Percentiles rank a stretch among this genome's conserved stretches.
These are phyloP conservation scores for Urophycis tenuis DNA, from an alignment of 2,797 vertebrate species.

Conservation along the genomic window DNA sequence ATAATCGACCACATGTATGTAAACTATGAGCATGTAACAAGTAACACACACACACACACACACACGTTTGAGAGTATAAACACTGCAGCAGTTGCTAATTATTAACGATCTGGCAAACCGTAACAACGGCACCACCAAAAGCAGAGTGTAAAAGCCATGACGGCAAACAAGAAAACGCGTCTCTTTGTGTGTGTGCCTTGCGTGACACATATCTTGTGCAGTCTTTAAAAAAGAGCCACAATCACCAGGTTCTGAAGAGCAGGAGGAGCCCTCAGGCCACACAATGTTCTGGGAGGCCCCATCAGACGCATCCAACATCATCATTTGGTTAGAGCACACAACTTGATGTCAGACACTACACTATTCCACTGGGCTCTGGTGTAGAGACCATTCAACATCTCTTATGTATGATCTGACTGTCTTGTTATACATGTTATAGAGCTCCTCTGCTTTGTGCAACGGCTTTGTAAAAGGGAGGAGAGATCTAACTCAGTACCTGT, in stretches of 20 bases:
- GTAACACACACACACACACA: neutral
- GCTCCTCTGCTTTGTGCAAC: too few species aligned
- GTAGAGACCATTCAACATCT: too few species aligned
- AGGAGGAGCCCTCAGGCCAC: constrained; percentile 52
- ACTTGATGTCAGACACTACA: constrained; percentile 29
- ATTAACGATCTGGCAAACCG: neutral
- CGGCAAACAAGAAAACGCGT: neutral
- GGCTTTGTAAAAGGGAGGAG: too few species aligned
- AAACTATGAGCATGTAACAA: neutral
- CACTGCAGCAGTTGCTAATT: neutral
- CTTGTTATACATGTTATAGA: too few species aligned
- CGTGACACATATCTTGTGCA: constrained; percentile 31
- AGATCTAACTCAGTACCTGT: too few species aligned
- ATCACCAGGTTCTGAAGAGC: constrained; percentile 52
- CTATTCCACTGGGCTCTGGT: too few species aligned
- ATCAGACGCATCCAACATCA: constrained; percentile 44
- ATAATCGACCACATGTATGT: neutral
- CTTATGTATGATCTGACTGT: too few species aligned
- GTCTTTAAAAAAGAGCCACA: constrained; percentile 55
- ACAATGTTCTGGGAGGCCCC: constrained; percentile 38
- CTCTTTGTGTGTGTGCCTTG: too few species aligned
- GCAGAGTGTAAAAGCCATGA: neutral
- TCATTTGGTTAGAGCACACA: constrained; percentile 50
- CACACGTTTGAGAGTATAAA: neutral
- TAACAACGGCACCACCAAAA: neutral